phyloP scores from a whole-genome alignment of 2,797 vertebrate species.

The Ptychadena robeensis region DNA sequence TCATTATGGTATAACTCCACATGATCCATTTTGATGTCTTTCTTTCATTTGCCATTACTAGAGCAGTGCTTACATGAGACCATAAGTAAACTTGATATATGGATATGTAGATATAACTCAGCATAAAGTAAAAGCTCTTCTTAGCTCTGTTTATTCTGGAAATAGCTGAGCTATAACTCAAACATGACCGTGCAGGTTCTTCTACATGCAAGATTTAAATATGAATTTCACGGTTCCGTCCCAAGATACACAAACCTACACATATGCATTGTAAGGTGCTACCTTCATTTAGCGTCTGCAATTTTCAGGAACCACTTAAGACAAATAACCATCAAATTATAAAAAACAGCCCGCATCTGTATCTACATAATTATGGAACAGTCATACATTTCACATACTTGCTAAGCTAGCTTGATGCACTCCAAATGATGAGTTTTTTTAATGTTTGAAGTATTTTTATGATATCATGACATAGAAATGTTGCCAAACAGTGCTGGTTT shows the following conservation, averaged over 20 bases:
- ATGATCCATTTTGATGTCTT: neutral
- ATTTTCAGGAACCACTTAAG: conserved; percentile 2
- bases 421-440: conserved; percentile 1
- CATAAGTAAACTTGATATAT: neutral
- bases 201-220: neutral
- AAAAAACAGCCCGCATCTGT: neutral
- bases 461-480: conserved; percentile 19
- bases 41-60: neutral
- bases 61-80: neutral
- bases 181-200: neutral
- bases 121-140: neutral
- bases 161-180: neutral
- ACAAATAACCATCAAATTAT: conserved; percentile 24
- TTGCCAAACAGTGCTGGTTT: conserved; percentile 10
- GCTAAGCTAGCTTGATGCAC: neutral
- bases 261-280: neutral
- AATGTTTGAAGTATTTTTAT: neutral
- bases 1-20: no score
- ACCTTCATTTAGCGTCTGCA: conserved; percentile 5
- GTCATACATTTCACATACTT: conserved; percentile 1
- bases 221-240: neutral
- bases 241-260: neutral
- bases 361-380: neutral
- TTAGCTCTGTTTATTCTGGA: neutral
- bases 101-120: neutral